These are phyloP conservation scores for Erethizon dorsatum DNA, from an alignment of 2,797 vertebrate species.

Conservation along the genomic window DNA sequence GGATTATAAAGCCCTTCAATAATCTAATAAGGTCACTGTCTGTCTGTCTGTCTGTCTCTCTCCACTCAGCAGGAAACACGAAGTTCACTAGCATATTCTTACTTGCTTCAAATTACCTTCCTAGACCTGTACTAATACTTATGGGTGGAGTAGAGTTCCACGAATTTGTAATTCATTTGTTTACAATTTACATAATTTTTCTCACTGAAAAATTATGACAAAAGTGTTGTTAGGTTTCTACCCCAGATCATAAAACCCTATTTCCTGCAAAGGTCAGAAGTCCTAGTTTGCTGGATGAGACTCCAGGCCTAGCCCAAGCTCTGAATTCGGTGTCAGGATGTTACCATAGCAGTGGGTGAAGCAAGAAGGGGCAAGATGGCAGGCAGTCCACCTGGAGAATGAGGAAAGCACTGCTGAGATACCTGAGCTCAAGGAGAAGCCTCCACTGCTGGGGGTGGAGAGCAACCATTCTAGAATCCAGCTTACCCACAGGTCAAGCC, in stretches of 20 bases:
- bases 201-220: background rate
- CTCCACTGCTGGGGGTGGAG: background rate
- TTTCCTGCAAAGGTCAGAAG: background rate
- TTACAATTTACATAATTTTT: background rate
- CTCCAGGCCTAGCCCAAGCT: background rate
- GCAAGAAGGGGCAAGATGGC: fast-evolving
- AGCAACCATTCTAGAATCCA: background rate
- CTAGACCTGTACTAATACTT: background rate
- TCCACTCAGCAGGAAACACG: background rate
- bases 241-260: background rate
- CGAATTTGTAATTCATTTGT: background rate
- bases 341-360: too few species aligned
- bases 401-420: background rate
- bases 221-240: background rate
- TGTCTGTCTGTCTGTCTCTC: too few species aligned
- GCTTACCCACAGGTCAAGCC: background rate
- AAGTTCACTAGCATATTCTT: background rate
- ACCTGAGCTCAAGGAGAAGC: fast-evolving
- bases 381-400: background rate
- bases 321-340: background rate
- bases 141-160: background rate
- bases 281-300: background rate
- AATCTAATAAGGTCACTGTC: background rate
- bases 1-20: background rate
- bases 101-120: background rate